phyloP scores from a whole-genome alignment of 1,140 invertebrate species.

The Zaprionus nigranus region DNA sequence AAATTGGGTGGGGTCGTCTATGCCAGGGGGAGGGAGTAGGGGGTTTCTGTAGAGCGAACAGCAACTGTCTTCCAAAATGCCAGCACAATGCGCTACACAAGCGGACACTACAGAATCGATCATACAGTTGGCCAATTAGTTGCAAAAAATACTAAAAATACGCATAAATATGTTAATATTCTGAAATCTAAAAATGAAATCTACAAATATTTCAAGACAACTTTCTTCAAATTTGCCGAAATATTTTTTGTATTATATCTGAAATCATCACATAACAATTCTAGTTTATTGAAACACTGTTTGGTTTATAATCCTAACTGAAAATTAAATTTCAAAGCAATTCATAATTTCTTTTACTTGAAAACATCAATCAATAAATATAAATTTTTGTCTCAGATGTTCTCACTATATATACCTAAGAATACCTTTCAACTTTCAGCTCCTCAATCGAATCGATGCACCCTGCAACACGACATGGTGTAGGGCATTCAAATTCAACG shows the following conservation, averaged over 20 bases:
- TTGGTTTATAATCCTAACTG: too few species aligned
- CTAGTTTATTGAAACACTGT: too few species aligned
- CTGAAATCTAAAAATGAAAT: too few species aligned
- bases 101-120: background rate
- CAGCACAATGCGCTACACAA: constrained; percentile 22
- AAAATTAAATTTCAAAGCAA: too few species aligned
- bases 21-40: background rate
- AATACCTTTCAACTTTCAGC: too few species aligned
- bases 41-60: constrained; percentile 27
- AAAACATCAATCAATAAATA: background rate
- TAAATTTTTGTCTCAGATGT: too few species aligned
- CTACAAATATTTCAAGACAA: rapidly evolving
- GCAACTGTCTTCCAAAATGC: constrained; percentile 32
- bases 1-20: constrained; percentile 30
- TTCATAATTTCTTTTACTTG: too few species aligned
- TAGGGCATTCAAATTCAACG: constrained; percentile 47
- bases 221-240: too few species aligned
- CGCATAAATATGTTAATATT: too few species aligned
- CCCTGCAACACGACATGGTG: background rate
- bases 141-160: background rate
- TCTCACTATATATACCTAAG: too few species aligned
- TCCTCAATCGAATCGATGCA: constrained; percentile 1
- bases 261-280: too few species aligned
- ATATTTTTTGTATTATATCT: too few species aligned
- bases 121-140: background rate